These are phyloP conservation scores for Whitmania pigra DNA, from an alignment of 1,140 invertebrate species.

Conservation along the genomic window DNA sequence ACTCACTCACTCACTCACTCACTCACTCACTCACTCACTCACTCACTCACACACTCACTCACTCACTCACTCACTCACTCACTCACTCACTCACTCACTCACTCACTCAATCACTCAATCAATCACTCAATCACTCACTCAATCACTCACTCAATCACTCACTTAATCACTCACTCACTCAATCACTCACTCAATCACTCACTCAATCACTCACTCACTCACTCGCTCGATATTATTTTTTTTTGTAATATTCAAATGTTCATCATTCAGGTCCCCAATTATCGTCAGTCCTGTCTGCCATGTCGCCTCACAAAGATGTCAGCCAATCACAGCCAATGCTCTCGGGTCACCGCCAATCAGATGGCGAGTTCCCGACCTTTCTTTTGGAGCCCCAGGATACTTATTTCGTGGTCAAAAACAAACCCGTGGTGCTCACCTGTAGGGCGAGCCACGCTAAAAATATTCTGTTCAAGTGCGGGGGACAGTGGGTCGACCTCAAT, in stretches of 20 bases:
- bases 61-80: constrained; percentile 23
- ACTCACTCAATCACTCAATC: no score
- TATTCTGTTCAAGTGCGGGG: constrained; percentile 67
- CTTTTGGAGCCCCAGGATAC: constrained; percentile 68
- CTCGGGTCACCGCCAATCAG: no score
- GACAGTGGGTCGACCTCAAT: constrained; percentile 48
- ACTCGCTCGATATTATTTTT: constrained; percentile 5
- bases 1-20: constrained; percentile 22
- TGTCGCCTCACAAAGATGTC: no score
- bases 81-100: neutral
- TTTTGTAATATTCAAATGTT: neutral
- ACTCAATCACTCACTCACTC: constrained; percentile 22
- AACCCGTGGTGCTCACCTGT: constrained; percentile 70
- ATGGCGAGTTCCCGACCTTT: constrained; percentile 54
- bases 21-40: constrained; percentile 23
- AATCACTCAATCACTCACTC: no score
- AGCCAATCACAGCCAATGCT: no score
- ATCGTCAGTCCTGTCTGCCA: no score
- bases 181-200: constrained; percentile 20
- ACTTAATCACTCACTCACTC: constrained; percentile 23
- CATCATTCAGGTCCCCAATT: no score
- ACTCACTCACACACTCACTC: constrained; percentile 21
- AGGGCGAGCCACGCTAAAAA: constrained; percentile 69
- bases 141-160: constrained; percentile 21
- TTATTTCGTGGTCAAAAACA: constrained; percentile 69